Conservation (phyloP, 2,888 invertebrate species). For the Drosophila maculinotata region DNA sequence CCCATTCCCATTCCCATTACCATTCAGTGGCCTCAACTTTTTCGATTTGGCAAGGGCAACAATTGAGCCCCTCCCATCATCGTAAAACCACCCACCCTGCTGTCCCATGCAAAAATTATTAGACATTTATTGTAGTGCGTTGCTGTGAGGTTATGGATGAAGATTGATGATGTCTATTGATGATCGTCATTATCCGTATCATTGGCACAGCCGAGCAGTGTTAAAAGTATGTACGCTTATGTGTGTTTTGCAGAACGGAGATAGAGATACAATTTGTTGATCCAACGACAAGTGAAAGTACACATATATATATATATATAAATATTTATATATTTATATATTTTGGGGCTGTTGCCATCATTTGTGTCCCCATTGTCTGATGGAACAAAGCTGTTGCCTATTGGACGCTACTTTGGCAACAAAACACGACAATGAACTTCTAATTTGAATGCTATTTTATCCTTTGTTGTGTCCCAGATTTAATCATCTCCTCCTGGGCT, state of each 20-base stretch:
- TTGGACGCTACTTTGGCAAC: constrained; percentile 67
- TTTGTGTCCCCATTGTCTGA: constrained; percentile 69
- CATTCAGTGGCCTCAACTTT: constrained; percentile 25
- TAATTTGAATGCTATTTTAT: constrained; percentile 77
- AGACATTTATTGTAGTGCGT: constrained; percentile 48
- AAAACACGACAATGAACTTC: constrained; percentile 75
- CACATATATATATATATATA: background rate
- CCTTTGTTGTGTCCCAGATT: constrained; percentile 71
- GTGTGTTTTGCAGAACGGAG: too few relatives aligned
- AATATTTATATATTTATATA: too few relatives aligned
- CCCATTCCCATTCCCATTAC: too few relatives aligned
- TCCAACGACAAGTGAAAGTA: constrained; percentile 6
- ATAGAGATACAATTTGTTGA: background rate
- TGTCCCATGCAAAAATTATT: constrained; percentile 48
- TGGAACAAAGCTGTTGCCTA: constrained; percentile 51
- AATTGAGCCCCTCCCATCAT: background rate
- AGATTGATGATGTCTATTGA: constrained; percentile 68
- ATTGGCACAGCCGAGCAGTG: constrained; percentile 18
- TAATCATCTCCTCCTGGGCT: constrained; percentile 64
- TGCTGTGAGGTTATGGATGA: constrained; percentile 70
- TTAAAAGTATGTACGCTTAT: background rate
- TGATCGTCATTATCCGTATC: constrained; percentile 61
- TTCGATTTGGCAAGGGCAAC: constrained; percentile 6
- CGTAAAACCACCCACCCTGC: background rate
- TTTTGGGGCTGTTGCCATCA: constrained; percentile 48